Evolutionary conservation across 2,797 vertebrate genomes (phyloP), one percentile per base, ranked within the genome.

Genomic region (Pterois miles): DNA sequence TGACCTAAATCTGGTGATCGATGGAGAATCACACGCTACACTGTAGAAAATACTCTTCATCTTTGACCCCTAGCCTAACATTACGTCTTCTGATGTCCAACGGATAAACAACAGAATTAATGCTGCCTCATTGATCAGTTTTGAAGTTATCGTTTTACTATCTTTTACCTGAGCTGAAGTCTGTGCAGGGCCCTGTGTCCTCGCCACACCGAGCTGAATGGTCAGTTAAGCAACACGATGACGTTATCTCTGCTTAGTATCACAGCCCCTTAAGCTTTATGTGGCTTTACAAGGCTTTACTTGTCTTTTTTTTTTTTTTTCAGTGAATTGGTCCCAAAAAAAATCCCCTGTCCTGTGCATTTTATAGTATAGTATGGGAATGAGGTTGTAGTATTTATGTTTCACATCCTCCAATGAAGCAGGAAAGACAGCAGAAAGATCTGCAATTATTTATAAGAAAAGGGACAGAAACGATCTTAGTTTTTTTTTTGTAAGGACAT

Each of bases 161-260:
- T 33, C 48, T 65, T 69, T 59, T 29, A 48, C 72, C 78, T 76
- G 53, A 62, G 82, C 74, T 25, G 76, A 58, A 63, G 75, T 74
- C 38, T 65, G 81, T 65, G 77, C 76, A 78, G 74, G 63, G 82
- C 83, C 81, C 81, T 63, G 82, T 78, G 77, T 89, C 82, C 78
- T 82, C 78, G 46, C 72, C 82, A 81, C 75, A 63, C 82, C 77
- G 80, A 71, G 85, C 76, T 80, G 76, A 89, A 86, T 62, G 88
- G 89, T 91, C 88, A 87, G 89, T 80, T 86, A 83, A 88, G 87
- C 84, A 90, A 83, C 74, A 84, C 65, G 74, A 91, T 92, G 90
- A 93, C 88, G 88, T 93, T 90, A 92, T 90, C 91, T 90, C 84
- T 84, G 83, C 76, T 90, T 84, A 88, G 81, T 81, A 89, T 90